phyloP scores from a whole-genome alignment of 2,888 invertebrate species.

The Melanargia galathea region DNA sequence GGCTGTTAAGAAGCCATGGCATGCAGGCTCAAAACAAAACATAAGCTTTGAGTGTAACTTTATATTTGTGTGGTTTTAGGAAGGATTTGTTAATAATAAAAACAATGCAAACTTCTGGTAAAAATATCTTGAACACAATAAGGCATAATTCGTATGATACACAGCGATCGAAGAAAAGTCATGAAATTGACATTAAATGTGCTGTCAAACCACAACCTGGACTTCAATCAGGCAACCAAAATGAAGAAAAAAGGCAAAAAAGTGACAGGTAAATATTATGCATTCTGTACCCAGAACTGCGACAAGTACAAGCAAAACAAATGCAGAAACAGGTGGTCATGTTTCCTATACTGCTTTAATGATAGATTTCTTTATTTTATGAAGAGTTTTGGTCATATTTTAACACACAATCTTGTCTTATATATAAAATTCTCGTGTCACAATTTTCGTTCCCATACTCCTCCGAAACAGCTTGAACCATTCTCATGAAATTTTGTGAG shows the following conservation, averaged over 20 bases:
- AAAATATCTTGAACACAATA: slow-evolving; percentile 26
- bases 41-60: neutral
- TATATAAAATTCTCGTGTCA: too few species aligned
- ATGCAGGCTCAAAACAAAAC: neutral
- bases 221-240: neutral
- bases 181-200: slow-evolving; percentile 21
- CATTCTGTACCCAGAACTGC: too few species aligned
- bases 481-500: too few species aligned
- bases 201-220: neutral
- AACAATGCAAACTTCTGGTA: slow-evolving; percentile 52
- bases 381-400: too few species aligned
- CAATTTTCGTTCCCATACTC: too few species aligned
- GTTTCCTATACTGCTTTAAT: too few species aligned
- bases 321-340: too few species aligned
- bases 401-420: too few species aligned
- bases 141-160: slow-evolving; percentile 7
- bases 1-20: neutral
- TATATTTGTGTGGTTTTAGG: slow-evolving; percentile 49
- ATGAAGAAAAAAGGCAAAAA: slow-evolving; percentile 22
- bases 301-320: too few species aligned
- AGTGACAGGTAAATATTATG: slow-evolving; percentile 30
- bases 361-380: too few species aligned
- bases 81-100: slow-evolving; percentile 64
- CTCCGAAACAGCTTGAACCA: too few species aligned
- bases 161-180: slow-evolving; percentile 17